These are phyloP conservation scores for Dromococcyx pavoninus DNA, from an alignment of 2,797 vertebrate species.

Conservation along the genomic window DNA sequence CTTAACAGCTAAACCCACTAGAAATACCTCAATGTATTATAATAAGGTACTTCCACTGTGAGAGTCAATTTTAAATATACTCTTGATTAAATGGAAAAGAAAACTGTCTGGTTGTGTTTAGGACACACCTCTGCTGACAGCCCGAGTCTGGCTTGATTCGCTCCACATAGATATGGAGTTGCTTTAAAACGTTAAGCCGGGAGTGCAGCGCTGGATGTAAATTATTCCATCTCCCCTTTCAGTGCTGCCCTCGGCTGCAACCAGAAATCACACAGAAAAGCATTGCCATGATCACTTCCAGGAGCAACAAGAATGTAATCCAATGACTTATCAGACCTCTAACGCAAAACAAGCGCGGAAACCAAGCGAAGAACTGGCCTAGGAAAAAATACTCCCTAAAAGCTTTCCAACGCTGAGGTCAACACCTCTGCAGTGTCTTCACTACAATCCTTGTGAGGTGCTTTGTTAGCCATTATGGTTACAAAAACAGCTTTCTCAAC, in stretches of 20 bases:
- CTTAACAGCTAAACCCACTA: neutral
- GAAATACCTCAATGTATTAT: neutral
- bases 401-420: constrained; percentile 7
- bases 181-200: neutral
- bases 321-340: neutral
- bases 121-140: constrained; percentile 18
- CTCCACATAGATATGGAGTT: neutral
- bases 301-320: neutral
- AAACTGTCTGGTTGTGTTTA: neutral
- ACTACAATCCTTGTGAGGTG: neutral
- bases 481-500: neutral
- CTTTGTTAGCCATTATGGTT: neutral
- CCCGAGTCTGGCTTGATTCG: constrained; percentile 27
- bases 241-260: constrained; percentile 44
- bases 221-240: constrained; percentile 14
- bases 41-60: neutral
- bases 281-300: neutral
- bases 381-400: neutral
- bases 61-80: constrained; percentile 2
- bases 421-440: neutral
- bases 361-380: neutral
- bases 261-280: constrained; percentile 17
- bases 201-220: neutral
- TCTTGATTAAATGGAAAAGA: constrained; percentile 23
- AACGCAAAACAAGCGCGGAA: neutral